Conservation (phyloP, 2,888 invertebrate genomes). For the Pomacea canaliculata region DNA sequence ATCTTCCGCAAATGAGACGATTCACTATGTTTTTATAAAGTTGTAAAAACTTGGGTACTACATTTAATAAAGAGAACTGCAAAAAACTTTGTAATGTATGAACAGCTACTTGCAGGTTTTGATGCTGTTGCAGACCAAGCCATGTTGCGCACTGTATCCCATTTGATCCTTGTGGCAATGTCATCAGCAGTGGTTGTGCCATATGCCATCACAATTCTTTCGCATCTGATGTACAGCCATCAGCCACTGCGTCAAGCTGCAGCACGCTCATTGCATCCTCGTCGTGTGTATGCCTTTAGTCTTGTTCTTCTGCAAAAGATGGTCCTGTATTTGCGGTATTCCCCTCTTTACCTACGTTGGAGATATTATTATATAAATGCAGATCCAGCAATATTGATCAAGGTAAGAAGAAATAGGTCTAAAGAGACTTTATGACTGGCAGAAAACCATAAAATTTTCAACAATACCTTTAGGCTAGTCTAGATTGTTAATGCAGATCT, state of each 20-base stretch:
- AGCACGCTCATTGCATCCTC: constrained; percentile 58
- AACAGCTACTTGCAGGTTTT: no score
- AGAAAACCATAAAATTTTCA: no score
- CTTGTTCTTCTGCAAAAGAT: constrained; percentile 54
- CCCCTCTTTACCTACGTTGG: constrained; percentile 54
- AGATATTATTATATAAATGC: constrained; percentile 55
- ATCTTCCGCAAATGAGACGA: no score
- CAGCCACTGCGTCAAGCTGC: constrained; percentile 58
- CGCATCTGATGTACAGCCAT: constrained; percentile 63
- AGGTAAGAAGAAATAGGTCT: constrained; percentile 40
- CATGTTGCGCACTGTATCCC: constrained; percentile 31
- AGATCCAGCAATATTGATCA: constrained; percentile 44
- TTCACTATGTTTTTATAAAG: no score
- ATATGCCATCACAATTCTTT: constrained; percentile 60
- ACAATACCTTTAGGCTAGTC: no score
- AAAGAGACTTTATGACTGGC: neutral
- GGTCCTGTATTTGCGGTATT: constrained; percentile 43
- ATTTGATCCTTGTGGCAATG: constrained; percentile 28
- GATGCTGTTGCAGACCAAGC: neutral
- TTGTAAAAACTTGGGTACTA: no score
- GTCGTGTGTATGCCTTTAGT: constrained; percentile 63
- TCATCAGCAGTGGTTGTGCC: constrained; percentile 60
- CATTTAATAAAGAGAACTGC: no score
- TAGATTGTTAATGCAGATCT: no score
- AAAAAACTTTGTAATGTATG: no score